Evolutionary conservation across 2,888 invertebrate genomes (phyloP), one percentile per base, ranked within the genome.

Genomic region (Polydrusus cervinus): DNA sequence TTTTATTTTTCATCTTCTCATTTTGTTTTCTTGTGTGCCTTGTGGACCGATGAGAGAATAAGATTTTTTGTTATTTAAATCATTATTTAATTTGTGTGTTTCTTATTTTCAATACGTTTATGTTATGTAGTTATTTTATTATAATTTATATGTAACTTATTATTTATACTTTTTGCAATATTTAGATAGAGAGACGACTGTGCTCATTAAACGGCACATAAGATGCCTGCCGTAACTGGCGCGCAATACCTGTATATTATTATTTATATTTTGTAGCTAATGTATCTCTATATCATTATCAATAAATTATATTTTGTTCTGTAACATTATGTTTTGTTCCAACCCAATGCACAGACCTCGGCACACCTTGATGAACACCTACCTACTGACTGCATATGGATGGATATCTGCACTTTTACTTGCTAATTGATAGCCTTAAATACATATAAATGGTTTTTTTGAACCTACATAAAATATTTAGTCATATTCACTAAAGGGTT

Each of bases 131-230:
- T 87, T 87, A 87, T 87, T 86, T 87, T 87, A 86, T 85, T 85
- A 87, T 87, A 86, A 87, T 87, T 88, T 88, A 87, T 88, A 87
- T 88, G 86, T 88, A 88, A 88, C 88, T 88, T 88, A 88, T 87
- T 87, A 86, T 87, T 87, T 87, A 87, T 87, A 84, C 73, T 73
- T 83, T 83, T 82, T 82, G 86, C 86, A 87, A 85, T 86, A 86
- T 85, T 77, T 83, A 79, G 81, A 80, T 83, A 74, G 73, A 49
- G 82, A 85, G 86, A 87, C 86, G 84, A 85, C 83, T 85, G 85
- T 86, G 85, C 85, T 83, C 82, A 81, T 83, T 83, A 81, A 82
- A 79, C 78, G 79, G 76, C 82, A 81, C 79, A 80, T 74, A 77
- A 81, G 79, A 79, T 79, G 78, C 79, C 75, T 75, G 75, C 81